Conservation (phyloP, 1,140 invertebrate genomes). For the Metopolophium dirhodum region DNA sequence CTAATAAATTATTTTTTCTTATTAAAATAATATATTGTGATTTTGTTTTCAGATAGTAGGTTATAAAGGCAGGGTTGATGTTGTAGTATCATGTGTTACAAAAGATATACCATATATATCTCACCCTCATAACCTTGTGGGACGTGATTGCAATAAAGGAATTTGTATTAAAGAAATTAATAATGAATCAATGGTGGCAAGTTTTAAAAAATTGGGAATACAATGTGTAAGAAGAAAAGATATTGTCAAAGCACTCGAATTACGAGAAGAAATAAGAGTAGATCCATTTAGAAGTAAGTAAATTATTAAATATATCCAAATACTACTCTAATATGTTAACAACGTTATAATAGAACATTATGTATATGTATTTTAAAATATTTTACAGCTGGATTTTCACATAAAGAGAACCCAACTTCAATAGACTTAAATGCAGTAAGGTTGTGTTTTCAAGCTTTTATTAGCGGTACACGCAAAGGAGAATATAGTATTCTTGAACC, state of each 20-base stretch:
- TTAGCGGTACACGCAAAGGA: conserved; percentile 76
- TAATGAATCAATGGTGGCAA: conserved; percentile 77
- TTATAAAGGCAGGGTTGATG: conserved; percentile 65
- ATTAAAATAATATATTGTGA: background rate
- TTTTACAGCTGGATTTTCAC: conserved; percentile 83
- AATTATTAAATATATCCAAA: background rate
- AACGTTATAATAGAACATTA: background rate
- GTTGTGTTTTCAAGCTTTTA: conserved; percentile 94
- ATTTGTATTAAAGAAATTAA: conserved; percentile 87
- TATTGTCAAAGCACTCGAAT: conserved; percentile 82
- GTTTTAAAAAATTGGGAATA: conserved; percentile 92
- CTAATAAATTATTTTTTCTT: background rate
- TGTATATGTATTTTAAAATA: background rate
- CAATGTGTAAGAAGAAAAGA: conserved; percentile 97
- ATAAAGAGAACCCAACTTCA: conserved; percentile 80
- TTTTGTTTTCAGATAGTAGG: conserved; percentile 55
- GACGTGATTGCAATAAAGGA: conserved; percentile 91
- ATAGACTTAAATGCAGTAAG: conserved; percentile 93
- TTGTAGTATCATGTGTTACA: conserved; percentile 95
- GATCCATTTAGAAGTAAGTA: conserved; percentile 93
- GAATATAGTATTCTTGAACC: conserved; percentile 84
- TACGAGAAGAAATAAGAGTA: conserved; percentile 84
- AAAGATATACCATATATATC: conserved; percentile 86
- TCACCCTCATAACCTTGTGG: conserved; percentile 95
- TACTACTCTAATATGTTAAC: background rate